Evolutionary conservation across 2,797 vertebrate species (phyloP).

Genomic region (Alauda arvensis): DNA sequence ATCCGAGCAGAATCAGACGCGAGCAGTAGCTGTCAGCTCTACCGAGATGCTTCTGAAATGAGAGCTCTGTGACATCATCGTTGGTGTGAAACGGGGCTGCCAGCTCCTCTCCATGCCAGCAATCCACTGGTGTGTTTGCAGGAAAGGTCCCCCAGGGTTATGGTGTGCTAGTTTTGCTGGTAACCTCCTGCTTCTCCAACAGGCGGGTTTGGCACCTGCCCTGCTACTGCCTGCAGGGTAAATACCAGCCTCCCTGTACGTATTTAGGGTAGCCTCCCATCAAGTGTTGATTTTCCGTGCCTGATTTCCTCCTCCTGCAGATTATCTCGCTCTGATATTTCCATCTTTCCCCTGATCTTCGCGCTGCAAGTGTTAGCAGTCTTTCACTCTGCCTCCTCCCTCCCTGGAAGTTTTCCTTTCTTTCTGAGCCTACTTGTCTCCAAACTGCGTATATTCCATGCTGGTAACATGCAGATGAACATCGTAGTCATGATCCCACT

Average conservation of each 20-base stretch:
- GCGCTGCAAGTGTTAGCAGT: slow-evolving; percentile 44
- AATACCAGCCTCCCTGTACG: not conserved
- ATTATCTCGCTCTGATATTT: not conserved
- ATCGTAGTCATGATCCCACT: slow-evolving; percentile 67
- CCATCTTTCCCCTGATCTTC: slow-evolving; percentile 9
- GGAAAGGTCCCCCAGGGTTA: slow-evolving; percentile 37
- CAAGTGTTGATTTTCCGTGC: not conserved
- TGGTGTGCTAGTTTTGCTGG: slow-evolving; percentile 12
- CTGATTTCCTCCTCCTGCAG: slow-evolving; percentile 6
- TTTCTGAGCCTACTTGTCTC: slow-evolving; percentile 43
- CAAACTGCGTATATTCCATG: slow-evolving; percentile 48
- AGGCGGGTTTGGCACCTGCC: not conserved
- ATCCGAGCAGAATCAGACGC: not conserved
- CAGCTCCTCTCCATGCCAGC: slow-evolving; percentile 3
- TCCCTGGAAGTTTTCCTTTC: slow-evolving; percentile 52
- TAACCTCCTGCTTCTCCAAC: slow-evolving; percentile 19
- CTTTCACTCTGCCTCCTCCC: slow-evolving; percentile 43
- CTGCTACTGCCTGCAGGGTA: slow-evolving; percentile 14
- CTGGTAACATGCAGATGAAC: slow-evolving; percentile 65
- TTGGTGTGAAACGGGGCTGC: slow-evolving; percentile 15
- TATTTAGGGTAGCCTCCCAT: slow-evolving; percentile 36
- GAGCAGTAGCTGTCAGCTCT: slow-evolving; percentile 31
- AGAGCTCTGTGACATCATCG: slow-evolving; percentile 1
- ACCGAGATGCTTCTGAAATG: slow-evolving; percentile 16
- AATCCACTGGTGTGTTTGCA: slow-evolving; percentile 1